These are phyloP conservation scores for Nesometra sesokonis DNA, from an alignment of 35 echinoderm and acorn worm genomes.

Conservation along the genomic window DNA sequence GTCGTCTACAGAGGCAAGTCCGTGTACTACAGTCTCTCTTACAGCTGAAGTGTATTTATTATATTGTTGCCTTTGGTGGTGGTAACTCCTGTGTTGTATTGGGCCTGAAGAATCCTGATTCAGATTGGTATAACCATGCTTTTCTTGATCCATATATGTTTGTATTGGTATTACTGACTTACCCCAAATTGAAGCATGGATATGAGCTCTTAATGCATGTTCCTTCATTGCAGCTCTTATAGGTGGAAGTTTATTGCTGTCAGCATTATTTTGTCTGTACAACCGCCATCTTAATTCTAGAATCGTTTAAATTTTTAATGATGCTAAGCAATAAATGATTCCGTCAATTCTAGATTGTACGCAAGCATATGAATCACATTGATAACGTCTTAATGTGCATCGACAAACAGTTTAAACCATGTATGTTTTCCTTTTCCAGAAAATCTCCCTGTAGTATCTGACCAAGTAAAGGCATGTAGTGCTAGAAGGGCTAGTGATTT, in stretches of 20 bases:
- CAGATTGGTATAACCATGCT: not conserved
- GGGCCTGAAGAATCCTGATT: not conserved
- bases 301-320: no score
- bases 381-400: not conserved
- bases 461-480: not conserved
- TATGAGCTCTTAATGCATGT: not conserved
- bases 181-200: not conserved
- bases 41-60: no score
- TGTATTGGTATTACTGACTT: not conserved
- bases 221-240: not conserved
- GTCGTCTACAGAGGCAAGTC: no score
- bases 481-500: not conserved
- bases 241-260: constrained; percentile 1
- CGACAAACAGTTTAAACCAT: not conserved
- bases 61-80: not conserved
- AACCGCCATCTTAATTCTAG: not conserved
- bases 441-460: not conserved
- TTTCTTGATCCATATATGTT: not conserved
- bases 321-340: not conserved
- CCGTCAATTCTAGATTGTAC: not conserved
- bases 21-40: no score
- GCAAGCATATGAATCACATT: not conserved
- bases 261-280: no score
- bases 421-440: not conserved
- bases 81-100: not conserved